A percentile compares a stretch with the other conserved stretches of the same genome.
phyloP scores from a whole-genome alignment of 2,797 vertebrate genomes.

The Lagocephalus sceleratus region DNA sequence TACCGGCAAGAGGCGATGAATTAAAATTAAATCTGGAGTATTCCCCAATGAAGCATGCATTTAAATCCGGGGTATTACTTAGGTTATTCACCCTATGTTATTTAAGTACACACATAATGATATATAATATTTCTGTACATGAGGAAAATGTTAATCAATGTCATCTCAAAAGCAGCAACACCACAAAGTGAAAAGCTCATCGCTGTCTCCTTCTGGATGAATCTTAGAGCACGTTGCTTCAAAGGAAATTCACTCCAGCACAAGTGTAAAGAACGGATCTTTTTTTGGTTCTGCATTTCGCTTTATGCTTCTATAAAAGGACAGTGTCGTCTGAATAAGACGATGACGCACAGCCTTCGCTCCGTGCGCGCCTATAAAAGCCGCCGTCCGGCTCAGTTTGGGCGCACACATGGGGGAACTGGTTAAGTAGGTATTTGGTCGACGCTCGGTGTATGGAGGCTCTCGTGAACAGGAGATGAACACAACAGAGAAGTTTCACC shows the following conservation, averaged over 20 bases:
- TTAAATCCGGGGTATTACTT: too few species aligned
- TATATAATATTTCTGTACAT: too few species aligned
- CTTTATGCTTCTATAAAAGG: conserved; percentile 61
- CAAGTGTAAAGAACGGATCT: not conserved
- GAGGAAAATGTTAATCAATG: too few species aligned
- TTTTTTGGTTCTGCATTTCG: not conserved
- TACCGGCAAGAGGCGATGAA: conserved; percentile 8
- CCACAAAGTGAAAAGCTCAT: not conserved
- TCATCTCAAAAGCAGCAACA: too few species aligned
- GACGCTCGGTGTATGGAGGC: conserved; percentile 33
- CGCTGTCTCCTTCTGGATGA: not conserved
- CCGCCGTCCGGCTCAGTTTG: not conserved
- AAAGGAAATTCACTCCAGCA: conserved; percentile 10
- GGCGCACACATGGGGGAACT: conserved; percentile 33
- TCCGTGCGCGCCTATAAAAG: conserved; percentile 47
- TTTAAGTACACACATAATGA: too few species aligned
- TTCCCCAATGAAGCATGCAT: too few species aligned
- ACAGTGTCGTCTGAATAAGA: conserved; percentile 24
- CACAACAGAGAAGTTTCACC: conserved; percentile 61
- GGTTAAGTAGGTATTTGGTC: conserved; percentile 11
- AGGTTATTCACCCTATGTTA: too few species aligned
- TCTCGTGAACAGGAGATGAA: conserved; percentile 63
- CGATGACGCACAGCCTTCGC: conserved; percentile 55
- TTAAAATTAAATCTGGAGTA: conserved; percentile 10
- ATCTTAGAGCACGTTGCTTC: not conserved